phyloP scores from a whole-genome alignment of 2,888 invertebrate genomes.

The Germaria angustata region DNA sequence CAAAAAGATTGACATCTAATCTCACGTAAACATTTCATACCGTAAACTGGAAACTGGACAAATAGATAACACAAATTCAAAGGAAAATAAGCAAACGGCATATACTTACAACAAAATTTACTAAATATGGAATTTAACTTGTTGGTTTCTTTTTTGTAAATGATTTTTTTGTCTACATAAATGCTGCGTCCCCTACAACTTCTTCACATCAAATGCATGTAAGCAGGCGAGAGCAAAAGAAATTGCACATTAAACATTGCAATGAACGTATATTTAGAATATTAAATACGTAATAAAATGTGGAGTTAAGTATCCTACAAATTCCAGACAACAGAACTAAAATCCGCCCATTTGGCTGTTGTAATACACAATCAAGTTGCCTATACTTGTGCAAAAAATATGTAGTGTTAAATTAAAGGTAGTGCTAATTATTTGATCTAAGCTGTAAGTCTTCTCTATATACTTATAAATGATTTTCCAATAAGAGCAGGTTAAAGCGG shows the following conservation, averaged over 20 bases:
- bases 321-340: no score
- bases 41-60: slow-evolving; percentile 35
- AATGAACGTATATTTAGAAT: no score
- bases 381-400: no score
- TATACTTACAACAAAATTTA: slow-evolving; percentile 29
- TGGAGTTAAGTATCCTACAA: no score
- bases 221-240: neutral
- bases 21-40: slow-evolving; percentile 71
- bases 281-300: no score
- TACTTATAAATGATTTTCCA: no score
- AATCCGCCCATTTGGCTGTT: no score
- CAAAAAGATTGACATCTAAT: neutral
- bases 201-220: slow-evolving; percentile 5
- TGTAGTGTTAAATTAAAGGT: neutral
- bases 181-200: slow-evolving; percentile 17
- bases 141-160: slow-evolving; percentile 28
- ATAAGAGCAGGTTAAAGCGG: no score
- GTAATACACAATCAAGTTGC: no score
- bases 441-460: no score
- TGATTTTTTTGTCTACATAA: neutral
- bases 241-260: no score
- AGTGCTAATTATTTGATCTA: neutral
- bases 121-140: slow-evolving; percentile 43
- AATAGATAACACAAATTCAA: neutral
- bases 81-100: slow-evolving; percentile 7